Evolutionary conservation across 2,888 invertebrate genomes (phyloP), one percentile per base, ranked within the genome.

Genomic region (Endotricha flammealis): DNA sequence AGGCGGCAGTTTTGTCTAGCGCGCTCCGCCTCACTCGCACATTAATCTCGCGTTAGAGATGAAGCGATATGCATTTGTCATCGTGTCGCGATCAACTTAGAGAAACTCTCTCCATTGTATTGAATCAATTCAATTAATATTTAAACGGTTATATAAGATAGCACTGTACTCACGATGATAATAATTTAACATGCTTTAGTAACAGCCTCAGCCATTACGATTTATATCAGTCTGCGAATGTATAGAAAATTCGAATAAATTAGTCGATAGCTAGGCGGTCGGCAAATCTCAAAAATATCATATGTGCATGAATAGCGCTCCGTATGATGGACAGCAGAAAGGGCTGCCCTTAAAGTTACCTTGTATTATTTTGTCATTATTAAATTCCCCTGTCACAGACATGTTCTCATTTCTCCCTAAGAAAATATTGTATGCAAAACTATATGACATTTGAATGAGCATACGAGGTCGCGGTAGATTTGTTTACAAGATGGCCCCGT

Each of bases 361-460:
- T 80, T 78, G 85, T 83, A 86, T 86, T 86, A 86, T 86, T 86
- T 86, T 86, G 86, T 86, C 85, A 86, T 86, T 85, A 86, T 86
- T 86, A 86, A 86, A 86, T 86, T 86, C 86, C 71, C 64, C 73
- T 82, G 86, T 86, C 86, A 83, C 69, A 42, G 68, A 57, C 67
- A 56, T 60, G 75, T 79, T 83, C 73, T 80, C 81, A 78, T 83
- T 86, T 77, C 72, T 66, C 61, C 69, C 67, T 64, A 74, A 76
- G 82, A 74, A 86, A 85, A 85, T 86, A 85, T 86, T 86, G 85
- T 85, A 86, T 86, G 86, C 85, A 85, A 86, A 85, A 80, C 78
- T 77, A 79, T 86, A 86, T 86, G 86, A 86, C 86, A 81, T 78
- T 78, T 85, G 83, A 86, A 86, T 85, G 79, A 85, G 72, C 70